A percentile compares a stretch with the other conserved stretches of the same genome.
phyloP scores from a whole-genome alignment of 1,140 invertebrate species.

The Steinernema khuongi region DNA sequence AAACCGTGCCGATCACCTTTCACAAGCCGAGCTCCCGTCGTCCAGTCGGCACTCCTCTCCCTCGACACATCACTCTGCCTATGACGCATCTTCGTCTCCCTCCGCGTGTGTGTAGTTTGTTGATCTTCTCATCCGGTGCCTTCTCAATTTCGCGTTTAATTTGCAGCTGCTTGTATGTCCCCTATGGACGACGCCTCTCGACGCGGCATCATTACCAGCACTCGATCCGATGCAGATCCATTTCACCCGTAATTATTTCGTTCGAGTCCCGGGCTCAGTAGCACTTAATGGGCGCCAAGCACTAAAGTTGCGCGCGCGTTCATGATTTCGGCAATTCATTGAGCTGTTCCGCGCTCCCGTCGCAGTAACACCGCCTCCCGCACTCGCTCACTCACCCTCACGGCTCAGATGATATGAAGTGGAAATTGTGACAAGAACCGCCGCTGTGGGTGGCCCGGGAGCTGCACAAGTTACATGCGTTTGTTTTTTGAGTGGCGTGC shows the following conservation, averaged over 20 bases:
- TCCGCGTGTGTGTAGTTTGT: neutral
- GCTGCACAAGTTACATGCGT: neutral
- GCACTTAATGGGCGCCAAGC: neutral
- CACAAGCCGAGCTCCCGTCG: too few species aligned
- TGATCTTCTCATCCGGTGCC: neutral
- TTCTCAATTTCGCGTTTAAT: constrained; percentile 4
- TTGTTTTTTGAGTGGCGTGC: neutral
- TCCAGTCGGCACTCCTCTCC: too few species aligned
- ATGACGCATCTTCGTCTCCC: too few species aligned
- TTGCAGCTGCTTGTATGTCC: neutral
- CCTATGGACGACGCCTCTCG: too few species aligned
- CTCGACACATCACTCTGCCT: too few species aligned
- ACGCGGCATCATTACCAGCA: too few species aligned
- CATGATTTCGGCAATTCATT: neutral
- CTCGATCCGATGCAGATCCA: neutral
- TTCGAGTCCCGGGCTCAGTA: neutral
- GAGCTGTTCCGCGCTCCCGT: neutral
- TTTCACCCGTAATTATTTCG: neutral
- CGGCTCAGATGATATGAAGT: too few species aligned
- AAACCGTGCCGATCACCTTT: too few species aligned
- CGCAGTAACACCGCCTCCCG: too few species aligned
- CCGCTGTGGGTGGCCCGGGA: too few species aligned
- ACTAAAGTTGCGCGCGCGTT: neutral
- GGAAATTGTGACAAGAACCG: too few species aligned
- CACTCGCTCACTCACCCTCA: too few species aligned